Conservation (phyloP, 2,888 invertebrate genomes). For the Gastrophysa polygoni region DNA sequence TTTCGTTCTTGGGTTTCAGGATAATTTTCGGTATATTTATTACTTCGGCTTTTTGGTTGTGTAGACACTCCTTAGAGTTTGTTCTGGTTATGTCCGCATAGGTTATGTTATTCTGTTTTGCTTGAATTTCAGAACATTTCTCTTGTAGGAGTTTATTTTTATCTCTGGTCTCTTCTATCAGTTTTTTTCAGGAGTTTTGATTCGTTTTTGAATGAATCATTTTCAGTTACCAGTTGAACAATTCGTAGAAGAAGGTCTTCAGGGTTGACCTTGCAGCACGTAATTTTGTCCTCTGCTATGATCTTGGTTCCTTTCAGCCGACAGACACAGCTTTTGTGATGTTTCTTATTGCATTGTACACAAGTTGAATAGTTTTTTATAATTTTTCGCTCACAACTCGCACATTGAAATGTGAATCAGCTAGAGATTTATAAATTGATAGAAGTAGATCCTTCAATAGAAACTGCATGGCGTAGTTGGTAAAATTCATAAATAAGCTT, state of each 20-base stretch:
- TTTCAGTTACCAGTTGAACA: not conserved
- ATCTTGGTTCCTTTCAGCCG: not conserved
- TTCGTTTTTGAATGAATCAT: not conserved
- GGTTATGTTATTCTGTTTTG: constrained; percentile 1
- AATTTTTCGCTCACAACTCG: not conserved
- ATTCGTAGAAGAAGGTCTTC: not conserved
- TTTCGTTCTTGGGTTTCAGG: not conserved
- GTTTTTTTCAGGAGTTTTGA: not conserved
- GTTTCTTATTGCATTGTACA: not conserved
- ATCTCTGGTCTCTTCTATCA: not conserved
- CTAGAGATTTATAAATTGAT: too few relatives aligned
- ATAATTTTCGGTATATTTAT: not conserved
- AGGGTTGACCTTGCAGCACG: not conserved
- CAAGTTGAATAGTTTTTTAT: not conserved
- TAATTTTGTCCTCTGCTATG: not conserved
- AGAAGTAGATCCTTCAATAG: too few relatives aligned
- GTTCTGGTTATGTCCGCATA: not conserved
- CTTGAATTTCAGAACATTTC: not conserved
- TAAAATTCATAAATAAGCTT: too few relatives aligned
- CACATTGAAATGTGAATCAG: too few relatives aligned
- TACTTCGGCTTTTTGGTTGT: not conserved
- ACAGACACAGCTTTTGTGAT: not conserved
- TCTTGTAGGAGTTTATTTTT: not conserved
- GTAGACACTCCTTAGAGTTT: not conserved
- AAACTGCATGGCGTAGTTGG: too few relatives aligned